Evolutionary conservation across 2,797 vertebrate species (phyloP).

Genomic region (Phoebastria nigripes): DNA sequence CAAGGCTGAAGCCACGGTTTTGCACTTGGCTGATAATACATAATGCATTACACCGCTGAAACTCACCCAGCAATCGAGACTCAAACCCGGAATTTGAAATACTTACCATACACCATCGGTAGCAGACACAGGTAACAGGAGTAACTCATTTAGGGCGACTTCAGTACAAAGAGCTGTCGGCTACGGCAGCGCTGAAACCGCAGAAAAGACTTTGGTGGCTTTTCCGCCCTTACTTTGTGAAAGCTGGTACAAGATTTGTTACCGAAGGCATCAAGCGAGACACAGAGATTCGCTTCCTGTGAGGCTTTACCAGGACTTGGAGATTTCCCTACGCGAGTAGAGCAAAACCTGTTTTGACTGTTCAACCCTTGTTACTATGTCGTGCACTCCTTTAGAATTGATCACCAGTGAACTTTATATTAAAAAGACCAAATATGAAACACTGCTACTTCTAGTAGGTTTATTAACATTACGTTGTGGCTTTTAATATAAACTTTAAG

Average conservation of each 20-base stretch:
- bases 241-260: neutral
- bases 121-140: neutral
- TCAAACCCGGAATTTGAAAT: neutral
- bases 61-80: neutral
- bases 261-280: neutral
- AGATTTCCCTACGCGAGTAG: accelerated
- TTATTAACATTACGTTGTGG: neutral
- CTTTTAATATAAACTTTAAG: constrained; percentile 30
- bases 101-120: constrained; percentile 17
- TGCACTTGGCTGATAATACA: constrained; percentile 49
- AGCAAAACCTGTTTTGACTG: neutral
- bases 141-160: neutral
- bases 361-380: accelerated
- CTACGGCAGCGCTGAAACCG: neutral
- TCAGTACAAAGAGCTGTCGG: neutral
- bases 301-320: neutral
- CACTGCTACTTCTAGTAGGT: neutral
- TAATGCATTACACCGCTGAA: constrained; percentile 20
- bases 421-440: neutral
- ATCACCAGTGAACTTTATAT: neutral
- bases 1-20: neutral
- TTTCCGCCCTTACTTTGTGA: neutral
- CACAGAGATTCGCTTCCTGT: accelerated
- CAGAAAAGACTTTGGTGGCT: neutral
- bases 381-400: accelerated